Percentiles rank a stretch among this genome's conserved stretches.
Evolutionary conservation across 2,888 invertebrate species (phyloP).

Genomic region (Lathronympha strigana): DNA sequence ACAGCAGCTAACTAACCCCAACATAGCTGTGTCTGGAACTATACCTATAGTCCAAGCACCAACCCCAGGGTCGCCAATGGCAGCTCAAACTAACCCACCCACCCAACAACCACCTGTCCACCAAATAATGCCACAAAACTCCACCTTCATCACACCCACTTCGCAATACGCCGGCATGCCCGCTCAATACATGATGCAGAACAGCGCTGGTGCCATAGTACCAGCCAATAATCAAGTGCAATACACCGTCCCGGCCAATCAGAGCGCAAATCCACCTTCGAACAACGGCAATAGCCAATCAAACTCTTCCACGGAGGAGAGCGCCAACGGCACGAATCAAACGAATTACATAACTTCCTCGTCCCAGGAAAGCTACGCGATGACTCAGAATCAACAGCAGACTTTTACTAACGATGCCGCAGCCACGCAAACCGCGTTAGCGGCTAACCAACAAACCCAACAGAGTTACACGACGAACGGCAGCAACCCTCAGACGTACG

Average conservation of each 20-base stretch:
- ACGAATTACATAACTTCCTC: slow-evolving; percentile 76
- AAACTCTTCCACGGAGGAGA: slow-evolving; percentile 60
- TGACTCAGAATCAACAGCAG: slow-evolving; percentile 53
- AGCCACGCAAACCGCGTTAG: slow-evolving; percentile 59
- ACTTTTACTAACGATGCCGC: slow-evolving; percentile 63
- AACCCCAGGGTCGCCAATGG: slow-evolving; percentile 64
- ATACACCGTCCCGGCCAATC: slow-evolving; percentile 65
- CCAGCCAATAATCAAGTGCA: slow-evolving; percentile 67
- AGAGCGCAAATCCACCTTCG: slow-evolving; percentile 54
- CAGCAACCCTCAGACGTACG: slow-evolving; percentile 56
- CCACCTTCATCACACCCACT: slow-evolving; percentile 67
- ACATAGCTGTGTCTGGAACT: slow-evolving; percentile 62
- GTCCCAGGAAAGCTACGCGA: slow-evolving; percentile 70
- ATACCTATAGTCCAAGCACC: slow-evolving; percentile 76
- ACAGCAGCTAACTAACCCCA: slow-evolving; percentile 67
- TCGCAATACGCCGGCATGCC: slow-evolving; percentile 70
- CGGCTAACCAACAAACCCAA: slow-evolving; percentile 59
- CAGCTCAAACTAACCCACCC: slow-evolving; percentile 60
- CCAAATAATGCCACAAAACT: slow-evolving; percentile 69
- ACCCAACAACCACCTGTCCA: slow-evolving; percentile 67
- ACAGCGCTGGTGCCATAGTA: slow-evolving; percentile 63
- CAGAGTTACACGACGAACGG: slow-evolving; percentile 66
- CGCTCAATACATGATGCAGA: slow-evolving; percentile 75
- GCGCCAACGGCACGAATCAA: slow-evolving; percentile 65
- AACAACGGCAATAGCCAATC: slow-evolving; percentile 68